Evolutionary conservation across 2,113 vertebrate genomes (phyloP).

Genomic region (Addax nasomaculatus): DNA sequence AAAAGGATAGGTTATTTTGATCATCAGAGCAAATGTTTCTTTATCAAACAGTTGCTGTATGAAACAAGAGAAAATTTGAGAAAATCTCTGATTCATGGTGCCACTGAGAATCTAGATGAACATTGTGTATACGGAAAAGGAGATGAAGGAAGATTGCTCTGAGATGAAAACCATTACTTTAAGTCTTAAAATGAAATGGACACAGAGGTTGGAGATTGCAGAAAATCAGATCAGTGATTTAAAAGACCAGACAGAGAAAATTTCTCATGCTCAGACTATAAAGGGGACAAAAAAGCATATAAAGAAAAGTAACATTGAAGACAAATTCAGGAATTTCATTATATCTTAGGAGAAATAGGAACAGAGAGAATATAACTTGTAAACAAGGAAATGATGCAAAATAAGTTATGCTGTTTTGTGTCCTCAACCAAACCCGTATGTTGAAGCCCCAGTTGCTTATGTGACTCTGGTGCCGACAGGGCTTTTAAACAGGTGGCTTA

Average conservation of each 20-base stretch:
- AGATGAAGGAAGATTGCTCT: neutral
- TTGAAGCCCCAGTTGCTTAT: fast-evolving
- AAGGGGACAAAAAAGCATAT: neutral
- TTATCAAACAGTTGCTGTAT: neutral
- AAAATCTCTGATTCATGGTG: neutral
- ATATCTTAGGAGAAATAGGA: neutral
- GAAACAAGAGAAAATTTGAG: neutral
- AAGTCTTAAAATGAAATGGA: neutral
- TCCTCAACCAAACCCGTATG: fast-evolving
- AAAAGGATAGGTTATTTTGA: neutral
- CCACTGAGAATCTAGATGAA: neutral
- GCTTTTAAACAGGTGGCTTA: neutral
- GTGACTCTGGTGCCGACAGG: no score
- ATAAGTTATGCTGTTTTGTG: neutral
- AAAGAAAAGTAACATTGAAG: neutral
- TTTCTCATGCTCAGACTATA: neutral
- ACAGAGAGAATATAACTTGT: neutral
- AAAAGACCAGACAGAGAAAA: neutral
- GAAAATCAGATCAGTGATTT: neutral
- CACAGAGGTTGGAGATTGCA: neutral
- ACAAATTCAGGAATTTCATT: no score
- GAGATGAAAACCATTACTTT: neutral
- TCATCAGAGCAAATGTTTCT: neutral
- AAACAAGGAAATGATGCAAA: neutral
- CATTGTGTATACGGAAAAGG: fast-evolving